Percentiles rank a stretch among this genome's conserved stretches.
Evolutionary conservation across 30 jellyfish, hydroid and myxozoan species (phyloP).

Genomic region (Mastigias papua): DNA sequence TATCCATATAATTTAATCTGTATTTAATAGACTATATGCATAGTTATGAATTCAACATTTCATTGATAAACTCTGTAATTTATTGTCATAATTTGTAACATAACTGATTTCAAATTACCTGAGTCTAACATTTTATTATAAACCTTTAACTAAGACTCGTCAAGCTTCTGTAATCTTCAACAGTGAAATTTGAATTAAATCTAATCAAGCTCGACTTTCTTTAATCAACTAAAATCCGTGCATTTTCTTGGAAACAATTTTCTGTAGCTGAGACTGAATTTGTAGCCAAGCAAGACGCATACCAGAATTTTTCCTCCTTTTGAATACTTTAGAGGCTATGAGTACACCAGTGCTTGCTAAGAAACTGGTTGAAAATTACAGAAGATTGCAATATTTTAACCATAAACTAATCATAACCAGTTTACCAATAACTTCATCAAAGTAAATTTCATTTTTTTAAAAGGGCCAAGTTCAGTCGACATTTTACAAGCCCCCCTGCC

Average conservation of each 20-base stretch:
- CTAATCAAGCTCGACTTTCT: background rate
- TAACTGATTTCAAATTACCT: too few species aligned
- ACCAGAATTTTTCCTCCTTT: background rate
- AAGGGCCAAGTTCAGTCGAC: slow-evolving; percentile 87
- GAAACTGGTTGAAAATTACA: slow-evolving; percentile 35
- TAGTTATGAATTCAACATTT: too few species aligned
- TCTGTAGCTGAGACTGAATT: background rate
- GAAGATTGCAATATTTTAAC: slow-evolving; percentile 17
- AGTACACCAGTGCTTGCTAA: background rate
- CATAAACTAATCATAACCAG: background rate
- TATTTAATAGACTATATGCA: too few species aligned
- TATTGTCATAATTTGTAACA: too few species aligned
- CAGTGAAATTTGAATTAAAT: background rate
- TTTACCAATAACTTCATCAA: background rate
- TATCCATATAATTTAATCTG: too few species aligned
- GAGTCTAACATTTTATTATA: too few species aligned
- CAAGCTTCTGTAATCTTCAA: slow-evolving; percentile 67
- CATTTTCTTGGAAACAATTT: too few species aligned
- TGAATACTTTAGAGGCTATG: background rate
- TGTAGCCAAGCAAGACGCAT: background rate
- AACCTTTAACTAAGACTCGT: background rate
- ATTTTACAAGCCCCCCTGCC: slow-evolving; percentile 77
- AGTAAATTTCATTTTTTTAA: slow-evolving; percentile 16
- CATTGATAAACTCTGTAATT: too few species aligned
- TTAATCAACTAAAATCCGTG: too few species aligned